phyloP scores from a whole-genome alignment of 1,140 invertebrate species.

The Oncopodura yosiiana region DNA sequence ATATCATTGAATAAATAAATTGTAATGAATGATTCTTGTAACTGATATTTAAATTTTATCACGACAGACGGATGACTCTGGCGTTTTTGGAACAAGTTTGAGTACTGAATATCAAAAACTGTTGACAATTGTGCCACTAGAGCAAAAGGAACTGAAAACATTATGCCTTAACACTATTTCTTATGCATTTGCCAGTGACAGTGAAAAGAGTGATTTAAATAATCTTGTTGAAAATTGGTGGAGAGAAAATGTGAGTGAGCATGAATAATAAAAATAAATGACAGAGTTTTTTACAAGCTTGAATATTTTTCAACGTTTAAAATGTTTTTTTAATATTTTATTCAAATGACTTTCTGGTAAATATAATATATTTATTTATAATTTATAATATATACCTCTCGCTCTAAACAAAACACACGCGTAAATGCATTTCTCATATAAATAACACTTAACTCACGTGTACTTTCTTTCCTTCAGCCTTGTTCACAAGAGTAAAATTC shows the following conservation, averaged over 20 bases:
- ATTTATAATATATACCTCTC: too few species aligned
- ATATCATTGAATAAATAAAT: too few species aligned
- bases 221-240: conserved; percentile 36
- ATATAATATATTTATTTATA: neutral
- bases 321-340: conserved; percentile 2
- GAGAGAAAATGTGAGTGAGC: conserved; percentile 1
- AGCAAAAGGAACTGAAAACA: conserved; percentile 45
- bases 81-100: conserved; percentile 63
- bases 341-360: too few species aligned
- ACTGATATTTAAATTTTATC: too few species aligned
- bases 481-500: too few species aligned
- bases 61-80: conserved; percentile 79
- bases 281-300: too few species aligned
- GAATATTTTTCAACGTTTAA: too few species aligned
- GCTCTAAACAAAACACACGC: too few species aligned
- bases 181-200: conserved; percentile 44
- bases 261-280: neutral
- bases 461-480: too few species aligned
- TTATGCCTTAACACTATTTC: conserved; percentile 45
- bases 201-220: conserved; percentile 43
- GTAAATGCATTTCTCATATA: too few species aligned
- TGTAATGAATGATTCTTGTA: too few species aligned
- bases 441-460: too few species aligned
- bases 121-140: conserved; percentile 45
- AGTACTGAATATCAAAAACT: conserved; percentile 45